Evolutionary conservation across 2,888 invertebrate genomes (phyloP).

Genomic region (Poecilus cupreus): DNA sequence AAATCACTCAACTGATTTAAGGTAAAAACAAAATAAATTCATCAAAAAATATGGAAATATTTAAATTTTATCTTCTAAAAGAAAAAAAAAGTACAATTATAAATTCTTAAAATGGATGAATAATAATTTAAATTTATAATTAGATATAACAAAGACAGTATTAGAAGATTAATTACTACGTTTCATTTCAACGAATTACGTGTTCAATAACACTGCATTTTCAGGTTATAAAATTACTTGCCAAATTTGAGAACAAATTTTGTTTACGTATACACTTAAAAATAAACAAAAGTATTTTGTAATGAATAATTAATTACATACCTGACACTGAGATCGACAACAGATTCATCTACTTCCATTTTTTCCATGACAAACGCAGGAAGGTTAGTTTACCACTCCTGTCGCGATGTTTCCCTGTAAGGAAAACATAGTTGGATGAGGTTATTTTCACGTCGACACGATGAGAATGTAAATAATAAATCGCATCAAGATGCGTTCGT

Average conservation of each 20-base stretch:
- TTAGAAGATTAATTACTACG: too few relatives aligned
- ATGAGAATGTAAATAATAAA: not conserved
- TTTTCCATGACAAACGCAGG: constrained; percentile 73
- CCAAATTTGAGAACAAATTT: too few relatives aligned
- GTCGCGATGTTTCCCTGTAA: constrained; percentile 45
- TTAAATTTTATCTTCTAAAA: too few relatives aligned
- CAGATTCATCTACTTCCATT: constrained; percentile 93
- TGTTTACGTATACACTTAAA: not conserved
- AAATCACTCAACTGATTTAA: not conserved
- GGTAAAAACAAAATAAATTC: not conserved
- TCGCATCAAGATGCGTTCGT: too few relatives aligned
- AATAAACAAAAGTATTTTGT: not conserved
- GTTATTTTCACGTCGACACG: not conserved
- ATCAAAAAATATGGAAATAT: too few relatives aligned
- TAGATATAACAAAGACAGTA: too few relatives aligned
- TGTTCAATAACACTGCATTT: too few relatives aligned
- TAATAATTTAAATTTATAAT: too few relatives aligned
- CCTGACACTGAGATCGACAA: constrained; percentile 92
- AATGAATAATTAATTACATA: constrained; percentile 68
- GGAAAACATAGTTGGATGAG: constrained; percentile 32
- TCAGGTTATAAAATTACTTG: too few relatives aligned
- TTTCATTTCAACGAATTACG: too few relatives aligned
- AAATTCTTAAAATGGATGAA: not conserved
- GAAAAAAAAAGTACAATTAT: too few relatives aligned
- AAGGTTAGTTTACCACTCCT: constrained; percentile 49